These are phyloP conservation scores for Iphiclides podalirius DNA, from an alignment of 2,888 invertebrate genomes.

Conservation along the genomic window DNA sequence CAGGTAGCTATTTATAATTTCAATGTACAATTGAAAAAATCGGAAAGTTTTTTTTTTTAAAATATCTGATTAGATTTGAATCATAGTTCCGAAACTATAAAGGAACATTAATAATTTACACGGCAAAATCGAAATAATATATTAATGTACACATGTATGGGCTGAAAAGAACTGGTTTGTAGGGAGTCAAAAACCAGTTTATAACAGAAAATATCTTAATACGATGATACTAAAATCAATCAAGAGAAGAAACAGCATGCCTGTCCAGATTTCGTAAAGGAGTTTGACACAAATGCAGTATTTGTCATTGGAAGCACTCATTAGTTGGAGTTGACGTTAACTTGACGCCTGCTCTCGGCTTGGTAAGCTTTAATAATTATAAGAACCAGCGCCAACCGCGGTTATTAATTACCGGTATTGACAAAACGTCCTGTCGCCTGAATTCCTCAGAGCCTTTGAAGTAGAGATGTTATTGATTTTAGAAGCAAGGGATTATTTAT, in stretches of 20 bases:
- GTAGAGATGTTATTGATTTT: slow-evolving; percentile 48
- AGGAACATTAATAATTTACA: too few relatives aligned
- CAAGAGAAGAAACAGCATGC: slow-evolving; percentile 35
- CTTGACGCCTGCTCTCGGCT: slow-evolving; percentile 64
- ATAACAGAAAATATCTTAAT: not conserved
- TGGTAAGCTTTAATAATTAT: slow-evolving; percentile 72
- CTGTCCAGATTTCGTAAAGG: slow-evolving; percentile 49
- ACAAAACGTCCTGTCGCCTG: slow-evolving; percentile 55
- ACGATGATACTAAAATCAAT: slow-evolving; percentile 27
- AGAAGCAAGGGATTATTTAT: slow-evolving; percentile 33
- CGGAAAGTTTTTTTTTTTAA: too few relatives aligned
- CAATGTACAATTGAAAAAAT: too few relatives aligned
- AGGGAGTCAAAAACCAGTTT: not conserved
- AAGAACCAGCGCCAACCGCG: slow-evolving; percentile 52
- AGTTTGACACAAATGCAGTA: slow-evolving; percentile 54
- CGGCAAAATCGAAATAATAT: too few relatives aligned
- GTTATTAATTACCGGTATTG: slow-evolving; percentile 73
- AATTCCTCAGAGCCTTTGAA: slow-evolving; percentile 44
- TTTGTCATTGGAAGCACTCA: slow-evolving; percentile 72
- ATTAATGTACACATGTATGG: too few relatives aligned
- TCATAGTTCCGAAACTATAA: too few relatives aligned
- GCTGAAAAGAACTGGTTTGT: too few relatives aligned
- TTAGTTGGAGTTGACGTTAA: slow-evolving; percentile 74
- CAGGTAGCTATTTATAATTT: too few relatives aligned
- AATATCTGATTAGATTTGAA: too few relatives aligned